Conservation (phyloP, 2,888 invertebrate genomes). For the Syritta pipiens region DNA sequence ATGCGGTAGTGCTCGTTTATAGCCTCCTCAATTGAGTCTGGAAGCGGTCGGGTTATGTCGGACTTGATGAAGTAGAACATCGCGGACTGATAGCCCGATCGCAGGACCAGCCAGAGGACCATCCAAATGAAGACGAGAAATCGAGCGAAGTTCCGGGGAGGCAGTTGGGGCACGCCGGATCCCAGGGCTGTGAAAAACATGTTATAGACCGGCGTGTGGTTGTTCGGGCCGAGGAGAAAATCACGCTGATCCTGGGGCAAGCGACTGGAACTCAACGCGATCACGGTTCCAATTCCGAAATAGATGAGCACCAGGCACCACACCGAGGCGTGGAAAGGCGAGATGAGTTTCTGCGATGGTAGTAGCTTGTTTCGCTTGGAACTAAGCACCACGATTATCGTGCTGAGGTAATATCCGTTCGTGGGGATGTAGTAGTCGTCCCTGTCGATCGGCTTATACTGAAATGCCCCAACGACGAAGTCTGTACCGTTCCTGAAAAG, state of each 20-base stretch:
- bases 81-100: conserved; percentile 74
- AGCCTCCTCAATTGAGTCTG: conserved; percentile 61
- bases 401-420: conserved; percentile 72
- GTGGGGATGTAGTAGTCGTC: conserved; percentile 72
- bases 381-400: conserved; percentile 73
- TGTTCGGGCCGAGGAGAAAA: conserved; percentile 70
- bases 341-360: conserved; percentile 73
- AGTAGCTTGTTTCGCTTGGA: conserved; percentile 70
- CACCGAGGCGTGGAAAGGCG: conserved; percentile 72
- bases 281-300: conserved; percentile 62
- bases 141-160: conserved; percentile 71
- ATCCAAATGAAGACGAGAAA: conserved; percentile 72
- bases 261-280: conserved; percentile 37
- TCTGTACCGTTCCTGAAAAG: conserved; percentile 72
- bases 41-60: conserved; percentile 63
- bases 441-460: conserved; percentile 69
- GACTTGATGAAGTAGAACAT: conserved; percentile 73
- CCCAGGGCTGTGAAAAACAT: conserved; percentile 71
- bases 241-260: conserved; percentile 13
- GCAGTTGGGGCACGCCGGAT: conserved; percentile 52
- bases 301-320: conserved; percentile 71
- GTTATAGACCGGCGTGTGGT: conserved; percentile 68
- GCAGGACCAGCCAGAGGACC: conserved; percentile 71
- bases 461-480: conserved; percentile 73
- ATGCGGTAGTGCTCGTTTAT: conserved; percentile 57